Percentiles rank a stretch among this genome's conserved stretches.
Conservation (phyloP, 2,113 vertebrate genomes). For the Eupsittula cactorum region DNA sequence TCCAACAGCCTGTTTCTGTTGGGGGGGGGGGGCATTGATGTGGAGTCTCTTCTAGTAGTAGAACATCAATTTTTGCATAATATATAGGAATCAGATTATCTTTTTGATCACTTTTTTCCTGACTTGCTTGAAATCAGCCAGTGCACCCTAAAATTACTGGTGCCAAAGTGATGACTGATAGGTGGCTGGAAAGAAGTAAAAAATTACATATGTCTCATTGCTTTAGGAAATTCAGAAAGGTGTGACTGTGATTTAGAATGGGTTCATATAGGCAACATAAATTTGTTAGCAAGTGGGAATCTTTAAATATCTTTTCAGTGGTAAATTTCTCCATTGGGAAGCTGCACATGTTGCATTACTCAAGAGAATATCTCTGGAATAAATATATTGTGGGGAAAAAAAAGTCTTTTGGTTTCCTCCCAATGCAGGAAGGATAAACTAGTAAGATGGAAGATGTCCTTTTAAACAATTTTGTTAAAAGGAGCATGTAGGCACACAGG, state of each 20-base stretch:
- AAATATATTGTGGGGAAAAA: not conserved
- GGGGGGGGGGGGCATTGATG: not conserved
- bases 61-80: not conserved
- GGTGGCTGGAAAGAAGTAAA: not conserved
- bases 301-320: not conserved
- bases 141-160: not conserved
- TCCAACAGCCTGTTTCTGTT: not conserved
- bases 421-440: not conserved
- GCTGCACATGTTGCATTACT: not conserved
- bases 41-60: not conserved
- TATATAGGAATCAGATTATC: not conserved
- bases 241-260: not conserved
- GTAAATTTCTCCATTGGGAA: not conserved
- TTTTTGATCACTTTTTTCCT: not conserved
- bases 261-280: not conserved
- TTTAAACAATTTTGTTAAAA: not conserved
- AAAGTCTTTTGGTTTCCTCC: not conserved
- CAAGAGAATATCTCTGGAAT: not conserved
- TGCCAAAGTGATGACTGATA: not conserved
- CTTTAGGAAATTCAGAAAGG: not conserved
- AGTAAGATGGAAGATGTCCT: not conserved
- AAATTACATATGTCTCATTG: not conserved
- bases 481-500: not conserved
- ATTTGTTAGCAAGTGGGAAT: not conserved
- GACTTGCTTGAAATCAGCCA: not conserved